These are phyloP conservation scores for Megaceryle maxima DNA, from an alignment of 2,113 vertebrate genomes.

Conservation along the genomic window DNA sequence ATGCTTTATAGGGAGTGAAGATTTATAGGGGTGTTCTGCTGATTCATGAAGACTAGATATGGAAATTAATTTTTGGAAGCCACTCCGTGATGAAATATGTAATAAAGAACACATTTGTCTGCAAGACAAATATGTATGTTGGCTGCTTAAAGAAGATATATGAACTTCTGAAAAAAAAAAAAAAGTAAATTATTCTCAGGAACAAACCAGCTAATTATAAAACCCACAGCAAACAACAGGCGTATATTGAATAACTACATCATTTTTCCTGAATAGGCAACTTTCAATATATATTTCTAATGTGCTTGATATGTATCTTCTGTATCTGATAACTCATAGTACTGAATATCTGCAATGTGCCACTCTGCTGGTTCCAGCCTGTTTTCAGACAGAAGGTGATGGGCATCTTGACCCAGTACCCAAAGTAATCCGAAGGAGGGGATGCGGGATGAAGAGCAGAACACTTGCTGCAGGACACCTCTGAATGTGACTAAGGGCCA, in stretches of 20 bases:
- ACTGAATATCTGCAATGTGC: neutral
- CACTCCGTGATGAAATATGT: conserved; percentile 34
- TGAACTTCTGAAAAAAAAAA: neutral
- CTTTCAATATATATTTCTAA: neutral
- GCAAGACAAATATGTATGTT: conserved; percentile 33
- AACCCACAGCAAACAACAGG: neutral
- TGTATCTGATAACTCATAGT: neutral
- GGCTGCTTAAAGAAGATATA: conserved; percentile 36
- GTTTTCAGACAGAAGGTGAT: neutral
- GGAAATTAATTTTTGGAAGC: conserved; percentile 54
- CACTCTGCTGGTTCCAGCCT: neutral
- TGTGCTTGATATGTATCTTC: neutral
- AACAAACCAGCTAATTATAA: conserved; percentile 11
- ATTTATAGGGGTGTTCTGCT: conserved; percentile 45
- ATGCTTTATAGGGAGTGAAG: neutral
- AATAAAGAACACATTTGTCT: conserved; percentile 27
- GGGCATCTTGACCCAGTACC: neutral
- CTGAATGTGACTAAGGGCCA: fast-evolving
- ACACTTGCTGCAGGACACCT: neutral
- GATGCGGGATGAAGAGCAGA: fast-evolving
- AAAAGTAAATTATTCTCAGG: neutral
- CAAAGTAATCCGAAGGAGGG: neutral
- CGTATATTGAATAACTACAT: neutral
- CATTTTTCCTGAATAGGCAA: neutral
- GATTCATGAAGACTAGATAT: conserved; percentile 46